These are phyloP conservation scores for Limonius californicus DNA, from an alignment of 1,140 invertebrate species.

Conservation along the genomic window DNA sequence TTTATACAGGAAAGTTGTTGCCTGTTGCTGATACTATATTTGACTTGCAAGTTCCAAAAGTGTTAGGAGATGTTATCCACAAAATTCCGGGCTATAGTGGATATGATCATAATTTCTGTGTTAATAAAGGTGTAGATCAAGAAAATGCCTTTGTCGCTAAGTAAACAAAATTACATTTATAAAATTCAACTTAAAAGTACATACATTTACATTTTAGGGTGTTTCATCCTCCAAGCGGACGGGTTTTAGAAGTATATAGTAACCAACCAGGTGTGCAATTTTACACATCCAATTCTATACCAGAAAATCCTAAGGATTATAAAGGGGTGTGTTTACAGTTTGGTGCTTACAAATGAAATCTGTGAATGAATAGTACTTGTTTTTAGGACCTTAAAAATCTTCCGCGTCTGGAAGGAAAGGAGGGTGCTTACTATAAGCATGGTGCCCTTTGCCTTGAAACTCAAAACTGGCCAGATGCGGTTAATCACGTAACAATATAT, in stretches of 20 bases:
- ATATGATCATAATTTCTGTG: constrained; percentile 72
- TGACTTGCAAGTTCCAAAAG: constrained; percentile 63
- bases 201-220: constrained; percentile 49
- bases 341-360: neutral
- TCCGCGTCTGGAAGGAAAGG: constrained; percentile 7
- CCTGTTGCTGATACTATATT: constrained; percentile 36
- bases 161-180: constrained; percentile 27
- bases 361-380: no score
- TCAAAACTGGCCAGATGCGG: constrained; percentile 87
- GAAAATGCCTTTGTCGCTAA: constrained; percentile 44
- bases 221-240: constrained; percentile 64
- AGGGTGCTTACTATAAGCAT: constrained; percentile 65
- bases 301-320: constrained; percentile 48
- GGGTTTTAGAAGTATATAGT: constrained; percentile 71
- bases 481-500: constrained; percentile 69
- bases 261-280: constrained; percentile 89
- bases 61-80: constrained; percentile 51
- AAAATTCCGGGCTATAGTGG: constrained; percentile 51
- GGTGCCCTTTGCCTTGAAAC: constrained; percentile 87
- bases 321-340: no score
- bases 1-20: constrained; percentile 36
- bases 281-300: constrained; percentile 80
- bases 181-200: neutral
- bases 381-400: constrained; percentile 3
- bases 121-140: constrained; percentile 40